phyloP scores from a whole-genome alignment of 2,113 vertebrate genomes.

The Potamarius usumacintae region DNA sequence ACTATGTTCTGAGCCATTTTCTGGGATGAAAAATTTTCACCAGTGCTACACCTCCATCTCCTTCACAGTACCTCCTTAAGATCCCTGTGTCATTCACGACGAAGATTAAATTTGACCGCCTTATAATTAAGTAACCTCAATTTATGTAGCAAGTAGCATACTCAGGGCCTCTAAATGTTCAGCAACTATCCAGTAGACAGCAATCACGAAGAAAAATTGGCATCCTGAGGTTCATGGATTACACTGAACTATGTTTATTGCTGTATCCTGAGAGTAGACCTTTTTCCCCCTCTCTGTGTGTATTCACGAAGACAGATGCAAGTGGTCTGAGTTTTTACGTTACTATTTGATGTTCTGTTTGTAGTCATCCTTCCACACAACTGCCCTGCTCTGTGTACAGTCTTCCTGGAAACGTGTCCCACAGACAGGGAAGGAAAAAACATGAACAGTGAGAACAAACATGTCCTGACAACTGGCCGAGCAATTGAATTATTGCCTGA shows the following conservation, averaged over 20 bases:
- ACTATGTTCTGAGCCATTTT: background rate
- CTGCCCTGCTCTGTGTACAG: background rate
- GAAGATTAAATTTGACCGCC: background rate
- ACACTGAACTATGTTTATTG: background rate
- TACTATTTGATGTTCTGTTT: background rate
- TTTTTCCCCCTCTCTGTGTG: too few relatives aligned
- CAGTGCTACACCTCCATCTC: background rate
- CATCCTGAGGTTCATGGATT: background rate
- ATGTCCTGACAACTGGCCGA: constrained; percentile 42
- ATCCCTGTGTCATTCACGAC: background rate
- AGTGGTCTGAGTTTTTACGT: background rate
- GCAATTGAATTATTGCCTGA: constrained; percentile 50
- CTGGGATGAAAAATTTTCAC: background rate
- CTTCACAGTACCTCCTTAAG: background rate
- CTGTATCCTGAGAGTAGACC: too few relatives aligned
- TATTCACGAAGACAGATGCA: background rate
- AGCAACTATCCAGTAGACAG: background rate
- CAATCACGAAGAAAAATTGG: background rate
- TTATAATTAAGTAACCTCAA: background rate
- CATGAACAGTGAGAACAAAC: constrained; percentile 33
- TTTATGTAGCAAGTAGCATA: background rate
- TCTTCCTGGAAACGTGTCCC: background rate
- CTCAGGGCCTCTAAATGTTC: background rate
- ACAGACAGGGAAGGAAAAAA: constrained; percentile 5
- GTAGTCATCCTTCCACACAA: background rate